These are phyloP conservation scores for Nipponacmea schrenckii DNA, from an alignment of 2,888 invertebrate genomes.

Conservation along the genomic window DNA sequence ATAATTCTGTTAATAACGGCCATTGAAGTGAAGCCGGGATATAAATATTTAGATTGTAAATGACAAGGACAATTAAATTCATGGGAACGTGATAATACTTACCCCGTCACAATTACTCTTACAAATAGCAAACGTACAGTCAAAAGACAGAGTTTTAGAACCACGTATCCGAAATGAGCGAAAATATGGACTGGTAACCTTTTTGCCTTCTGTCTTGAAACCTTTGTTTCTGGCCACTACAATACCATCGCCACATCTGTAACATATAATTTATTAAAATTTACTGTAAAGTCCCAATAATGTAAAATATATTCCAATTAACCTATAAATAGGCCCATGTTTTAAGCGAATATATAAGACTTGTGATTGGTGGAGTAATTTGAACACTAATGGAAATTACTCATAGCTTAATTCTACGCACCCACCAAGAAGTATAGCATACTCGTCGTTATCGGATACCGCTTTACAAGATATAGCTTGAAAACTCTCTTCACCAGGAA, in stretches of 20 bases:
- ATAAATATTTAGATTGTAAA: not conserved
- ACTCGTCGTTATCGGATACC: not conserved
- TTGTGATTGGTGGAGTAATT: no score
- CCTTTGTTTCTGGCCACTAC: not conserved
- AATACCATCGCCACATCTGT: not conserved
- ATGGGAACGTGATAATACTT: not conserved
- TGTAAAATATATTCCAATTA: no score
- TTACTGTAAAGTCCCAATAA: no score
- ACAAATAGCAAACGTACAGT: not conserved
- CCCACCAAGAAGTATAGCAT: constrained; percentile 7
- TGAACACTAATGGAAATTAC: no score
- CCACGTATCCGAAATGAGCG: not conserved
- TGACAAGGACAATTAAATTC: not conserved
- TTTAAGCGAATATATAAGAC: no score
- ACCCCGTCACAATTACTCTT: not conserved
- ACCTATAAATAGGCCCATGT: no score
- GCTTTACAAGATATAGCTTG: constrained; percentile 11
- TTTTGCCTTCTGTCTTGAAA: not conserved
- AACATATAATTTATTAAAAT: not conserved
- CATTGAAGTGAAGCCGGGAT: no score
- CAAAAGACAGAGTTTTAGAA: not conserved
- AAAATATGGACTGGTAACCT: not conserved
- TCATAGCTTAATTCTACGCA: not conserved
- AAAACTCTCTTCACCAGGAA: constrained; percentile 6
- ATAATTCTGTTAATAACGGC: no score